Conservation (phyloP, 2,888 invertebrate species). For the Troides oblongomaculatus region DNA sequence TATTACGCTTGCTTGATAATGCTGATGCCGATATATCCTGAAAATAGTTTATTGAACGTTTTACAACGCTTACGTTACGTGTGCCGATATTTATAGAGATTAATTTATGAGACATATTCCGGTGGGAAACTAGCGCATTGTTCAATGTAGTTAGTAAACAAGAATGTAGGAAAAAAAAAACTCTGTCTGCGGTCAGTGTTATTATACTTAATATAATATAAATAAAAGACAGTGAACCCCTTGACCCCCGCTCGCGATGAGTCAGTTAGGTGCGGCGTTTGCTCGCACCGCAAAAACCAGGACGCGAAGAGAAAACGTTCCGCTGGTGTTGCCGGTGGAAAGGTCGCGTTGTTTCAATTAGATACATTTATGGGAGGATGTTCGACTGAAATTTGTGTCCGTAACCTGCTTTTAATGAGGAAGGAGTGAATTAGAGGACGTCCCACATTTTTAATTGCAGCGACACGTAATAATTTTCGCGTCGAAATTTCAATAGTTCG, state of each 20-base stretch:
- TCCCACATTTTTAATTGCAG: constrained; percentile 49
- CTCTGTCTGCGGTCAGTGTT: constrained; percentile 5
- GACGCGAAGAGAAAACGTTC: constrained; percentile 34
- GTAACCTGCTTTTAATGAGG: constrained; percentile 68
- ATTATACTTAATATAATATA: constrained; percentile 13
- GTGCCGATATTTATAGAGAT: constrained; percentile 14
- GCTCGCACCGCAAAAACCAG: constrained; percentile 35
- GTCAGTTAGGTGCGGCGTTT: constrained; percentile 35
- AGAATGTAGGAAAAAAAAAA: constrained; percentile 2
- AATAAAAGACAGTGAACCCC: constrained; percentile 34
- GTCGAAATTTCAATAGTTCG: constrained; percentile 30
- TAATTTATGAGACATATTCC: constrained; percentile 7
- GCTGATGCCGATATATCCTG: constrained; percentile 20
- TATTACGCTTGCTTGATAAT: constrained; percentile 6
- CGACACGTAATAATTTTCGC: constrained; percentile 27
- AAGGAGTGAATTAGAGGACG: constrained; percentile 66
- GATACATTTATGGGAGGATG: constrained; percentile 62
- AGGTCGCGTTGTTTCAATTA: constrained; percentile 53
- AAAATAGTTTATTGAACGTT: constrained; percentile 27
- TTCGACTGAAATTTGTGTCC: constrained; percentile 60
- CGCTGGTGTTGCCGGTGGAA: constrained; percentile 36
- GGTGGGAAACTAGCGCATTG: constrained; percentile 2
- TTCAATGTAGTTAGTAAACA: constrained; percentile 6
- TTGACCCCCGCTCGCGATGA: constrained; percentile 39
- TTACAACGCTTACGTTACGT: constrained; percentile 15